These are phyloP conservation scores for Mellilla xanthometata DNA, from an alignment of 2,888 invertebrate genomes.

Conservation along the genomic window DNA sequence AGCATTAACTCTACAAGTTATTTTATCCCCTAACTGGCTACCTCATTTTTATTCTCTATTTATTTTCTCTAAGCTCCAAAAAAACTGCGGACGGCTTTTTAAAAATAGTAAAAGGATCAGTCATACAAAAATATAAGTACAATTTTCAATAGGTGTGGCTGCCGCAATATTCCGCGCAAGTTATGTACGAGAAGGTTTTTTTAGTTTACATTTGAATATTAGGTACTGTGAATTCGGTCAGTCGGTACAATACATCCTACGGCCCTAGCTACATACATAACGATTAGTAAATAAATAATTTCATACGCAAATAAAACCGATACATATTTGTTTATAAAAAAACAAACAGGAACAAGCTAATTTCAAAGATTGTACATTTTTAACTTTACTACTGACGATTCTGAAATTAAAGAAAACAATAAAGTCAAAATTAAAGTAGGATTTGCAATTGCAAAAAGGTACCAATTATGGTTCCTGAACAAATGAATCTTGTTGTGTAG, in stretches of 20 bases:
- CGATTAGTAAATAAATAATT: too few species aligned
- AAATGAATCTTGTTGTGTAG: too few species aligned
- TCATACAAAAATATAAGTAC: constrained; percentile 22
- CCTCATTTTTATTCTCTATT: neutral
- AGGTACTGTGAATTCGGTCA: neutral
- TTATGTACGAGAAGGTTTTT: neutral
- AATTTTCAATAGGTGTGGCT: constrained; percentile 12
- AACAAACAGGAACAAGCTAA: too few species aligned
- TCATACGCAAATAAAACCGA: too few species aligned
- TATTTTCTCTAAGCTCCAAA: constrained; percentile 16
- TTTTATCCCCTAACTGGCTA: constrained; percentile 5
- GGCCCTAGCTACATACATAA: neutral
- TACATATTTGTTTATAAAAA: too few species aligned
- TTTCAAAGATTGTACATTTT: too few species aligned
- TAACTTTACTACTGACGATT: too few species aligned
- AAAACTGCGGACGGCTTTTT: constrained; percentile 19
- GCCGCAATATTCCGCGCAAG: constrained; percentile 3
- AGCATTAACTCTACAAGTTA: neutral
- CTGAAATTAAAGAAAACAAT: too few species aligned
- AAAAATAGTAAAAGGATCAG: constrained; percentile 10
- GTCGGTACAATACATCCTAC: constrained; percentile 1
- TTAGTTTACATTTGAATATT: neutral
- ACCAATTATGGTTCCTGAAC: too few species aligned
- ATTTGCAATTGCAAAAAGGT: too few species aligned
- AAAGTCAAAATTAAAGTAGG: too few species aligned